phyloP scores from a whole-genome alignment of 2,888 invertebrate genomes.

The Drosophila colorata region DNA sequence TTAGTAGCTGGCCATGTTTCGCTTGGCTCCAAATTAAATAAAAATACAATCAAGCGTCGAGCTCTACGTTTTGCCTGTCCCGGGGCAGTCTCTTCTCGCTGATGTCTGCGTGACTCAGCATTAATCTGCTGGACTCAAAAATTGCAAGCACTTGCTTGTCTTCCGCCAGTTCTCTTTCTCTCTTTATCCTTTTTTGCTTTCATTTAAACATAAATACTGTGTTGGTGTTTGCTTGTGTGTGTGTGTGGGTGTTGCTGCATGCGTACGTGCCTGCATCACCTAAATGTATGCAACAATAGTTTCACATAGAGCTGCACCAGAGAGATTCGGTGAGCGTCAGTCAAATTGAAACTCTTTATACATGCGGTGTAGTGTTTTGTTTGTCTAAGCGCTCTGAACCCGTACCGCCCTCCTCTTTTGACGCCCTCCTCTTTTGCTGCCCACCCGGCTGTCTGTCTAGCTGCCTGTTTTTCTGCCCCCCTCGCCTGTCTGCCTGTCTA shows the following conservation, averaged over 20 bases:
- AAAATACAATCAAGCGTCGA: constrained; percentile 72
- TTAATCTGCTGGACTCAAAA: constrained; percentile 61
- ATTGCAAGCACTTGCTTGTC: constrained; percentile 26
- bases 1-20: constrained; percentile 31
- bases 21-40: constrained; percentile 63
- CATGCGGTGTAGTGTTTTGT: constrained; percentile 43
- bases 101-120: constrained; percentile 56
- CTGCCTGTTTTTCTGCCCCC: background rate
- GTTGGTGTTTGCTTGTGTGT: constrained; percentile 14
- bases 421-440: too few species aligned
- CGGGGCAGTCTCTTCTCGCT: constrained; percentile 6
- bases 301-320: constrained; percentile 21
- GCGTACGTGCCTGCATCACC: constrained; percentile 75
- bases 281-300: constrained; percentile 67
- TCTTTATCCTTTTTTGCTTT: constrained; percentile 18
- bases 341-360: constrained; percentile 64
- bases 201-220: constrained; percentile 55
- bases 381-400: constrained; percentile 38
- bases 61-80: constrained; percentile 13
- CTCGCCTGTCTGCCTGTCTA: constrained; percentile 6
- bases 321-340: constrained; percentile 21
- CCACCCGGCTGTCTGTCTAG: constrained; percentile 3
- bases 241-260: constrained; percentile 35
- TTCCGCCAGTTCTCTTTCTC: background rate
- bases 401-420: constrained; percentile 1